phyloP scores from a whole-genome alignment of 1,140 invertebrate genomes.

The Euura lappo region DNA sequence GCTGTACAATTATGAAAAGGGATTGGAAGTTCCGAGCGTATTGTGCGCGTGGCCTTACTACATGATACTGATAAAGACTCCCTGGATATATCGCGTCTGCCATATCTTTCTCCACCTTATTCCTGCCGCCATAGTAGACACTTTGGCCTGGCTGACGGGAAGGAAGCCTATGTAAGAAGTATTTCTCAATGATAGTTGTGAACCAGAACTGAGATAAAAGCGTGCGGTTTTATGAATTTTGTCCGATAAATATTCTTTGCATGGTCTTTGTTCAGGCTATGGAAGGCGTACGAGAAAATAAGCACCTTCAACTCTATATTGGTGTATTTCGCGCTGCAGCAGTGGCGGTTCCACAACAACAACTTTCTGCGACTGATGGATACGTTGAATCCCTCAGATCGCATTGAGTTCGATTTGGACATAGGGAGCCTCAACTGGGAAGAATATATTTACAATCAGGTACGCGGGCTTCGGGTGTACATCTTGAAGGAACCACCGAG shows the following conservation, averaged over 20 bases:
- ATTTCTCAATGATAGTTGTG: neutral
- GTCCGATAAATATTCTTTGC: too few relatives aligned
- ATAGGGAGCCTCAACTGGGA: conserved; percentile 55
- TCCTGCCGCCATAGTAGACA: conserved; percentile 53
- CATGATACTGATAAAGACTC: conserved; percentile 55
- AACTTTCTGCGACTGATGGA: conserved; percentile 61
- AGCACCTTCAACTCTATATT: conserved; percentile 63
- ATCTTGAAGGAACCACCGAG: conserved; percentile 58
- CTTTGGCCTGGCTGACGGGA: conserved; percentile 33
- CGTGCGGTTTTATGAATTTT: neutral
- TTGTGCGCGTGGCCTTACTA: conserved; percentile 64
- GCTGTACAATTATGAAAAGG: conserved; percentile 51
- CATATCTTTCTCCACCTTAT: conserved; percentile 53
- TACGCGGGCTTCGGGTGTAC: conserved; percentile 59
- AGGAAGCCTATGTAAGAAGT: too few relatives aligned
- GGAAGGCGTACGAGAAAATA: conserved; percentile 66
- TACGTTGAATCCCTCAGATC: conserved; percentile 57
- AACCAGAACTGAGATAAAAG: neutral
- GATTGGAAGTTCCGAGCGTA: conserved; percentile 48
- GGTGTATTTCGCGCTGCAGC: conserved; percentile 65
- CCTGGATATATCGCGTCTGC: conserved; percentile 58
- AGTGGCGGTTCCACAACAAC: conserved; percentile 67
- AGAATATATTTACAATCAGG: conserved; percentile 51
- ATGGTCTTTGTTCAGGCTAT: too few relatives aligned
- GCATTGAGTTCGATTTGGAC: conserved; percentile 56